Conservation (phyloP, 2,113 vertebrate genomes). For the Neoarius graeffei region DNA sequence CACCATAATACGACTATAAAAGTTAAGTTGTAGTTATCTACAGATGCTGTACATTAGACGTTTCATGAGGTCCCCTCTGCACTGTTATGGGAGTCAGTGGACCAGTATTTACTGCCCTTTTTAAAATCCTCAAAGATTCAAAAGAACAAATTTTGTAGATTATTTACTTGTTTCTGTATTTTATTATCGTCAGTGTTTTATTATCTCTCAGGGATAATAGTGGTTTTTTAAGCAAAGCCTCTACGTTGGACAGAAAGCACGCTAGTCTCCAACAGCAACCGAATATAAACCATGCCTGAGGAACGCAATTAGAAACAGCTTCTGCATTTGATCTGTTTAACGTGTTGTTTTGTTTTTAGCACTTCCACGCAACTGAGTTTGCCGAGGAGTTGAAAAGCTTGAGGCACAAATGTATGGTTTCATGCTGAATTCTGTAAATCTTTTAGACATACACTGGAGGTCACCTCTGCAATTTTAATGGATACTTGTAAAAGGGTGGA, state of each 20-base stretch:
- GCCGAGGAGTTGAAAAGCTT: neutral
- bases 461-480: neutral
- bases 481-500: neutral
- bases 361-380: neutral
- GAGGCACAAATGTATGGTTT: neutral
- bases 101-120: constrained; percentile 13
- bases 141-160: neutral
- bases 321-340: constrained; percentile 5
- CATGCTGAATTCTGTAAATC: neutral
- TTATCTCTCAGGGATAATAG: neutral
- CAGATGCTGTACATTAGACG: neutral
- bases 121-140: neutral
- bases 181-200: neutral
- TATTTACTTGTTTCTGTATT: neutral
- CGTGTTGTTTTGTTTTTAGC: neutral
- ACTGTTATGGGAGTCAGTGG: neutral
- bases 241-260: neutral
- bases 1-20: neutral
- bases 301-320: constrained; percentile 31
- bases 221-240: neutral
- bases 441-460: neutral
- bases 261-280: neutral
- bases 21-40: neutral
- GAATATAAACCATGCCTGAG: neutral
- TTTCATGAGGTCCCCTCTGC: neutral